phyloP scores from a whole-genome alignment of 2,888 invertebrate species.

The Pogonocherus hispidulus region DNA sequence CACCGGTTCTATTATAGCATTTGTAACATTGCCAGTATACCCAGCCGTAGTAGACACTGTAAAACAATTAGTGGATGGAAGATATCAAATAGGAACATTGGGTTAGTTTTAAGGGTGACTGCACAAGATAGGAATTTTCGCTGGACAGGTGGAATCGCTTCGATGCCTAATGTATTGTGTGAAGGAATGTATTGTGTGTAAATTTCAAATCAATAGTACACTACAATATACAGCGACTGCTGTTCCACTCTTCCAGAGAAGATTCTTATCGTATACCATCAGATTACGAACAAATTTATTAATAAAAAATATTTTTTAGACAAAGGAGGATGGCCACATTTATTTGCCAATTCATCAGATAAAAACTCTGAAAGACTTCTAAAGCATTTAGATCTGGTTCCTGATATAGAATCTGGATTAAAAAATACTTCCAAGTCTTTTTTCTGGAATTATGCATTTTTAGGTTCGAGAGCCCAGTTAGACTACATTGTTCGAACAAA shows the following conservation, averaged over 20 bases:
- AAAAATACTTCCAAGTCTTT: conserved; percentile 81
- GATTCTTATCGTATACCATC: too few relatives aligned
- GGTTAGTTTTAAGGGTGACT: conserved; percentile 69
- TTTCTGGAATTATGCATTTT: conserved; percentile 84
- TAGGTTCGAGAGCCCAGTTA: conserved; percentile 80
- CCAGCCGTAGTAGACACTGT: conserved; percentile 82
- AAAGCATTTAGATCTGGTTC: conserved; percentile 78
- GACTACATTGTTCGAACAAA: conserved; percentile 82
- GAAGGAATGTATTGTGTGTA: too few relatives aligned
- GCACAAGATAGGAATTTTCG: neutral
- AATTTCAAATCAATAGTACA: too few relatives aligned
- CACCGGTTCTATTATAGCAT: conserved; percentile 87
- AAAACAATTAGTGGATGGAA: conserved; percentile 75
- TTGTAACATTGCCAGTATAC: conserved; percentile 83
- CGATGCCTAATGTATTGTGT: too few relatives aligned
- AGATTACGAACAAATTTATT: too few relatives aligned
- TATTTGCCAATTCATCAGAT: conserved; percentile 82
- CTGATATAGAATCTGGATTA: conserved; percentile 77
- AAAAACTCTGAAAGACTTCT: conserved; percentile 74
- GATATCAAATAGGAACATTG: conserved; percentile 80
- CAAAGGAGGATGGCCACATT: conserved; percentile 82
- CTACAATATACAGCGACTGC: too few relatives aligned
- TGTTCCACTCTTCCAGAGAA: too few relatives aligned
- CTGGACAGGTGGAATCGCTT: too few relatives aligned
- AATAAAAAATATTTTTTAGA: conserved; percentile 68